Evolutionary conservation across 2,113 vertebrate species (phyloP).

Genomic region (Baryphthengus martii): DNA sequence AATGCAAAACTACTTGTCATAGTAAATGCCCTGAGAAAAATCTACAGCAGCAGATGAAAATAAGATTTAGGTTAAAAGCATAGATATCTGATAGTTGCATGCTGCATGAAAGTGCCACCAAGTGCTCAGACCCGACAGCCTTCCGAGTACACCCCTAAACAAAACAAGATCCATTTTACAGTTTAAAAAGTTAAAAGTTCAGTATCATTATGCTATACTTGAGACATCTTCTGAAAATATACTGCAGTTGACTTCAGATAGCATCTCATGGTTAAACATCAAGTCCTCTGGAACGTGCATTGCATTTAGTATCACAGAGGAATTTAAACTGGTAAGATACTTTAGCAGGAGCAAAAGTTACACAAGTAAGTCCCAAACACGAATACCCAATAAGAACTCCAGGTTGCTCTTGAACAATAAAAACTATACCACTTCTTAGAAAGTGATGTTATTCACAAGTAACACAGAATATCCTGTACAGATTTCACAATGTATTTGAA

Average conservation of each 20-base stretch:
- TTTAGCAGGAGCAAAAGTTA: not conserved
- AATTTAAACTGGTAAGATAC: not conserved
- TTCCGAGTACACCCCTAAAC: not conserved
- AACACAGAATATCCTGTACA: not conserved
- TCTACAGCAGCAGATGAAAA: not conserved
- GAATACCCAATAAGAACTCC: not conserved
- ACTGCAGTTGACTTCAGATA: not conserved
- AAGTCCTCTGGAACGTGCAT: not conserved
- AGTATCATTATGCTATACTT: not conserved
- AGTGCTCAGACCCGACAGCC: not conserved
- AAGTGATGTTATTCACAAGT: not conserved
- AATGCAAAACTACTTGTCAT: not conserved
- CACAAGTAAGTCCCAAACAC: not conserved
- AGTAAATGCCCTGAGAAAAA: not conserved
- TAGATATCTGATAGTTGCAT: not conserved
- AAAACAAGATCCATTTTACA: not conserved
- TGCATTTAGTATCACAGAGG: not conserved
- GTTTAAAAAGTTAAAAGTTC: not conserved
- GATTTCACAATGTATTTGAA: not conserved
- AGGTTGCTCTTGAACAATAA: not conserved
- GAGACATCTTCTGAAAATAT: not conserved
- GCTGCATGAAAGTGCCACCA: not conserved
- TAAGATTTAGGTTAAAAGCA: not conserved
- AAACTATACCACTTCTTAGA: not conserved
- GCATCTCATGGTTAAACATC: not conserved